Base-by-base conservation (phyloP, 2,888 invertebrate genomes). In the Caenorhabditis sp. region DNA sequence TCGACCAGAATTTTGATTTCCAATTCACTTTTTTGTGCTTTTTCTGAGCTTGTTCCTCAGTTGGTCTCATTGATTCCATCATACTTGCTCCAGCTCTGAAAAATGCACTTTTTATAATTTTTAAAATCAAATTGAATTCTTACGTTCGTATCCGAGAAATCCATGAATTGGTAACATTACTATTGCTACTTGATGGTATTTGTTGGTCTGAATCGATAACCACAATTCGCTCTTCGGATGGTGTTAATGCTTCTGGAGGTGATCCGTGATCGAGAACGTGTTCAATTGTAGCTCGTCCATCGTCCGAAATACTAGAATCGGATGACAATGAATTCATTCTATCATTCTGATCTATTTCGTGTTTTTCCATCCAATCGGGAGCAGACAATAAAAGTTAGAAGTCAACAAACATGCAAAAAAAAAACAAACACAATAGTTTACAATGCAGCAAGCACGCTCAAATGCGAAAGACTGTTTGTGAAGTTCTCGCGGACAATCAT, bases 1-100 rank as follows among this genome's bases (percentile, higher is more conserved):
- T 77, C 8, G 77, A 68, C 73, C 71, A 72, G 36, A 80, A 54
- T 59, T 69, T 70, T 27, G 75, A 59, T 53, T 80, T 82, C 68
- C 75, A 70, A 36, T 70, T 63, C 38, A 57, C 65, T 57, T 65
- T 71, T 43, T 53, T 63, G 7, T 17, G 7, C 17, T 20, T 25
- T 56, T 26, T 56, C 17, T 7, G 52, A 12, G n/a, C 27, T 1
- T 4, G 8, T 27, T 38, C 64, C 60, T 67, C 56, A 4, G 64
- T 59, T n/a, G 68, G 65, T 4, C 65, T 58, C 10, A 69, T 64
- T 57, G 59, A 69, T 49, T 50, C 67, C 62, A 70, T 66, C 62
- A 70, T 52, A 17, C 59, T 63, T 5, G 59, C 63, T 3, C 77
- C 69, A 1, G 67, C 68, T 63, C 70, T 69, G 21, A 53, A 63